Conservation (phyloP, 2,888 invertebrate genomes). For the Nemapogon koenigi region DNA sequence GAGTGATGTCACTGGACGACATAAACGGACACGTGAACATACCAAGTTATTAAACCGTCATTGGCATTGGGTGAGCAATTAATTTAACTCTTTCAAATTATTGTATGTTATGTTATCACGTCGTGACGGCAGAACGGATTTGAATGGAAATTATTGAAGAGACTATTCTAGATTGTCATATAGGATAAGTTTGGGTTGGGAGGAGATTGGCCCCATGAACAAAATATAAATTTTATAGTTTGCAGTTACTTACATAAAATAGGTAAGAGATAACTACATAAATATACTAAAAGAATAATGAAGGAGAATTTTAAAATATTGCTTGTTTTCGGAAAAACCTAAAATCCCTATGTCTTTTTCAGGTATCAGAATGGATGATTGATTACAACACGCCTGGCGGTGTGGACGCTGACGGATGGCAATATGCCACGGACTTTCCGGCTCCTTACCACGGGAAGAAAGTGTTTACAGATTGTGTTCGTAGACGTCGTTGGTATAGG, state of each 20-base stretch:
- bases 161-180: too few species aligned
- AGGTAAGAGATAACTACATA: neutral
- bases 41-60: conserved; percentile 84
- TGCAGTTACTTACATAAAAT: too few species aligned
- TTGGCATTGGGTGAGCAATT: conserved; percentile 81
- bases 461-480: conserved; percentile 87
- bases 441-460: conserved; percentile 85
- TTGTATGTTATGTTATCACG: neutral
- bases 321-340: neutral
- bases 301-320: neutral
- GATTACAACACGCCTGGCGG: conserved; percentile 91
- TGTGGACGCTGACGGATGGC: conserved; percentile 92
- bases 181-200: too few species aligned
- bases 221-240: too few species aligned
- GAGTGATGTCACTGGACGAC: conserved; percentile 87
- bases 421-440: conserved; percentile 93
- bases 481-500: conserved; percentile 83
- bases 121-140: too few species aligned
- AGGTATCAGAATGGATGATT: conserved; percentile 90
- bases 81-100: neutral
- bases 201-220: too few species aligned
- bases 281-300: neutral
- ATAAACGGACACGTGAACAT: conserved; percentile 84
- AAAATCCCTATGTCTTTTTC: too few species aligned
- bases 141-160: too few species aligned